Evolutionary conservation across 2,113 vertebrate species (phyloP).

Genomic region (Rutilus rutilus): DNA sequence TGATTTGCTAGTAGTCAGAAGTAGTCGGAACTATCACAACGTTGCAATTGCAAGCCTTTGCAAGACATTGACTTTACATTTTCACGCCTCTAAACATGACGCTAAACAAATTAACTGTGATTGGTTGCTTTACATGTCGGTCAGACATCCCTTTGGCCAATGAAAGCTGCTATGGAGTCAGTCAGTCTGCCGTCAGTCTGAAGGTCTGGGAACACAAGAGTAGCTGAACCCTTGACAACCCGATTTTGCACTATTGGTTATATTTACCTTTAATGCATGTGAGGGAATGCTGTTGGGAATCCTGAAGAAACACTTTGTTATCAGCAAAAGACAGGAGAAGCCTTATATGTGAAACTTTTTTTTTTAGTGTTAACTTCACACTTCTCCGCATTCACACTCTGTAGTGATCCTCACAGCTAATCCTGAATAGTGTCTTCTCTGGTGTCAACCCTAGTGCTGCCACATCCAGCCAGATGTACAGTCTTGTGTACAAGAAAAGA

Average conservation of each 20-base stretch:
- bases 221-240: not conserved
- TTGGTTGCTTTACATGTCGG: no score
- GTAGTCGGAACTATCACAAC: no score
- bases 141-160: no score
- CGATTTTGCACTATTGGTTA: not conserved
- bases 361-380: slow-evolving; percentile 41
- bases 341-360: not conserved
- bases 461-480: not conserved
- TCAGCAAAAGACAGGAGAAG: not conserved
- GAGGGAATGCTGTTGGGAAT: not conserved
- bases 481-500: not conserved
- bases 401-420: slow-evolving; percentile 7
- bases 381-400: not conserved
- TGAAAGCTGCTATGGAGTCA: no score
- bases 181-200: no score
- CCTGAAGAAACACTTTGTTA: slow-evolving; percentile 6
- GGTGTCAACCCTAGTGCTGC: slow-evolving; percentile 10
- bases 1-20: not conserved
- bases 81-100: no score
- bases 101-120: no score
- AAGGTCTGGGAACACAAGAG: no score
- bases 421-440: not conserved
- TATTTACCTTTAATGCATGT: not conserved
- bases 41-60: no score
- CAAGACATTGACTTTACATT: no score